These are phyloP conservation scores for Limnephilus lunatus DNA, from an alignment of 2,888 invertebrate genomes.

Conservation along the genomic window DNA sequence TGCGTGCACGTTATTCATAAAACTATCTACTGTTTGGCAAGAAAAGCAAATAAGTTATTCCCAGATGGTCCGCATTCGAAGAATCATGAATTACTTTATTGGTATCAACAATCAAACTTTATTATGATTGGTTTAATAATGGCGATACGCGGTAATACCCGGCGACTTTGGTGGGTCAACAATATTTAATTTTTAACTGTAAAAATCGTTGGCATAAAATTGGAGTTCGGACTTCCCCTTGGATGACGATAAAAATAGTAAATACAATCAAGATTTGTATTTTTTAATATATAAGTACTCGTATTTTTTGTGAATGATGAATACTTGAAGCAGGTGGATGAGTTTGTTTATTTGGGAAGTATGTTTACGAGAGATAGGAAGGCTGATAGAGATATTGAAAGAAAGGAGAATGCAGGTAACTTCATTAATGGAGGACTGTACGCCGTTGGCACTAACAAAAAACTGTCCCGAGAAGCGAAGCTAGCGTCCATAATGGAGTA, in stretches of 20 bases:
- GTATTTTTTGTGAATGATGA: too few relatives aligned
- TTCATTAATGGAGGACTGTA: too few relatives aligned
- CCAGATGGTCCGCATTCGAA: neutral
- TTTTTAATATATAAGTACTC: too few relatives aligned
- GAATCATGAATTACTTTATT: neutral
- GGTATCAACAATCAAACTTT: neutral
- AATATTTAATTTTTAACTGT: neutral
- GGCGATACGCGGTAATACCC: neutral
- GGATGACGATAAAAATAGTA: neutral
- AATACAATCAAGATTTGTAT: too few relatives aligned
- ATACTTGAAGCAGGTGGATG: too few relatives aligned
- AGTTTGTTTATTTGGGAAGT: too few relatives aligned
- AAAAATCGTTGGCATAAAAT: neutral
- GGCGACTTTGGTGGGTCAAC: neutral
- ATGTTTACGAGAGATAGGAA: too few relatives aligned
- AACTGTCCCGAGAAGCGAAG: too few relatives aligned
- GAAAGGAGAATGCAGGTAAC: too few relatives aligned
- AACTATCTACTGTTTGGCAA: neutral
- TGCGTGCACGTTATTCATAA: neutral
- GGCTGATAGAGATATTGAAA: too few relatives aligned
- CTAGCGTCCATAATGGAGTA: too few relatives aligned
- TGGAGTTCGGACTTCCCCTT: neutral
- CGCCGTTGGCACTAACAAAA: too few relatives aligned
- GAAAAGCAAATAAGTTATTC: neutral
- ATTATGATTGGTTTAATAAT: neutral